Percentiles rank a stretch among this genome's conserved stretches.
These are phyloP conservation scores for Nansenia antarctica DNA, from an alignment of 2,113 vertebrate species.

Conservation along the genomic window DNA sequence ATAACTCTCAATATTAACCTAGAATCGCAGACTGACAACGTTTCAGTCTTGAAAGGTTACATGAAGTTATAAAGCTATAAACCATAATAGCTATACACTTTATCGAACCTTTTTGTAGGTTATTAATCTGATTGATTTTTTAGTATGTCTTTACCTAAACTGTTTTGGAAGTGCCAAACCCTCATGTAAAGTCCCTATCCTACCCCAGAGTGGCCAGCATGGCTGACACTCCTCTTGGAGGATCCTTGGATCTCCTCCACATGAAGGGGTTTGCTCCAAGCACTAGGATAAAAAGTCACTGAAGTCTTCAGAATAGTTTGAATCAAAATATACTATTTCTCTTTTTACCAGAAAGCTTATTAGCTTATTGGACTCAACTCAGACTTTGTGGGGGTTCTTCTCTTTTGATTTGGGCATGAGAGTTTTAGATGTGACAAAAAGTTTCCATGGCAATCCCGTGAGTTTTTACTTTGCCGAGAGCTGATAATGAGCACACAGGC, in stretches of 20 bases:
- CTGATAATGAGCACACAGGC: slow-evolving; percentile 44
- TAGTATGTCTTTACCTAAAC: background rate
- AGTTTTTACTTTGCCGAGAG: slow-evolving; percentile 31
- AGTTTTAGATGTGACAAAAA: slow-evolving; percentile 11
- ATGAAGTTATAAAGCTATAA: no score
- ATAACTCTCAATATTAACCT: no score
- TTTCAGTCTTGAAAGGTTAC: no score
- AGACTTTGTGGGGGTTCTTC: slow-evolving; percentile 22
- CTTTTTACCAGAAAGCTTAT: slow-evolving; percentile 27
- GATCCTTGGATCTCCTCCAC: slow-evolving; percentile 14
- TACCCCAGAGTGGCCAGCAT: background rate
- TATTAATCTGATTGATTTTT: background rate
- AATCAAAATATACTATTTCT: slow-evolving; percentile 7
- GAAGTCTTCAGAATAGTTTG: slow-evolving; percentile 24
- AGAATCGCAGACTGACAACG: no score
- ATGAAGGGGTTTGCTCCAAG: slow-evolving; percentile 36
- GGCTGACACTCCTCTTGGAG: slow-evolving; percentile 21
- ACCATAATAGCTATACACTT: no score
- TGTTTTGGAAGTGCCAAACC: background rate
- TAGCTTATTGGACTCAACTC: slow-evolving; percentile 16
- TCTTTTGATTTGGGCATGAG: background rate
- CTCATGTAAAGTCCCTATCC: background rate
- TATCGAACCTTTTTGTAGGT: background rate
- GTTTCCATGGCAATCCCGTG: slow-evolving; percentile 16
- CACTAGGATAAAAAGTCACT: slow-evolving; percentile 24